phyloP scores from a whole-genome alignment of 2,888 invertebrate genomes.

The Galerucella calmariensis region DNA sequence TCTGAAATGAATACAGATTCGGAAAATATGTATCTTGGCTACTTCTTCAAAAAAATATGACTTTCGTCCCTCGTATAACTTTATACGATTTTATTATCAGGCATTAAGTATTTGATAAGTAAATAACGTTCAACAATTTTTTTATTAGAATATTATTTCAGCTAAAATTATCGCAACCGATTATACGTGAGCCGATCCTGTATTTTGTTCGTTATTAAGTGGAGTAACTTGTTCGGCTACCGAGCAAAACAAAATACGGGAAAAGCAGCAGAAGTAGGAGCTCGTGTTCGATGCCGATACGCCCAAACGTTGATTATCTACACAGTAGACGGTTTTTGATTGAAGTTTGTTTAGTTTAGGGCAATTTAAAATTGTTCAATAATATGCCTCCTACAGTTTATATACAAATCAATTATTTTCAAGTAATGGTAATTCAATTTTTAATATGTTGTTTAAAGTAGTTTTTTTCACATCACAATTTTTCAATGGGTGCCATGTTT shows the following conservation, averaged over 20 bases:
- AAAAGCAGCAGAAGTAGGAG: constrained; percentile 8
- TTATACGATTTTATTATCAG: too few species aligned
- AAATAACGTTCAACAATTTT: background rate
- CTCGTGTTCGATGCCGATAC: constrained; percentile 15
- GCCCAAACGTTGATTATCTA: constrained; percentile 5
- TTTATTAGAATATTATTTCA: background rate
- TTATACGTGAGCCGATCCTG: background rate
- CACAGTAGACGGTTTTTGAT: background rate
- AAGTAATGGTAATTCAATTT: background rate
- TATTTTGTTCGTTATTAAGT: constrained; percentile 5
- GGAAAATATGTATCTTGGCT: too few species aligned
- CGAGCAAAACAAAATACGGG: constrained; percentile 15
- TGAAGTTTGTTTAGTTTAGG: constrained; percentile 1
- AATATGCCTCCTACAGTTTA: background rate
- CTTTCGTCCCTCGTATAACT: too few species aligned
- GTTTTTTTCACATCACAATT: too few species aligned
- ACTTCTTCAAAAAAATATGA: too few species aligned
- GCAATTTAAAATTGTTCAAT: background rate
- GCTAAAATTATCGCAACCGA: background rate
- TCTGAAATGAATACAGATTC: too few species aligned
- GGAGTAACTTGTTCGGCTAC: constrained; percentile 16
- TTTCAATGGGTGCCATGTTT: too few species aligned
- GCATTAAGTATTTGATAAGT: too few species aligned
- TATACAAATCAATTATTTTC: background rate
- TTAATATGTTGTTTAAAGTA: background rate